A percentile compares a stretch with the other conserved stretches of the same genome.
phyloP scores from a whole-genome alignment of 2,797 vertebrate species.

The Sebastolobus alascanus region DNA sequence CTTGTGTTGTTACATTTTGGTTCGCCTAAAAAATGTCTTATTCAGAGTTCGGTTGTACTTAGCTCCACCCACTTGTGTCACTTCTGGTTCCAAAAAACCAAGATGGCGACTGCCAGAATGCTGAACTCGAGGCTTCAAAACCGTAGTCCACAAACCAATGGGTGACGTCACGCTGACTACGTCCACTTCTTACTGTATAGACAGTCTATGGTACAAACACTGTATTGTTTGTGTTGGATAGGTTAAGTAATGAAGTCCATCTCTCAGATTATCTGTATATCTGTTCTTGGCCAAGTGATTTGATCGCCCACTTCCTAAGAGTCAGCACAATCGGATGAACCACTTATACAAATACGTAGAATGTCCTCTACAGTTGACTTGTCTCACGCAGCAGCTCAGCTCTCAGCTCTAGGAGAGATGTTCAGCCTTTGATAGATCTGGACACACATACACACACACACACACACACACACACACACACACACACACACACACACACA shows the following conservation, averaged over 20 bases:
- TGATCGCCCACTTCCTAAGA: conserved; percentile 13
- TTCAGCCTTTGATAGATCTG: conserved; percentile 23
- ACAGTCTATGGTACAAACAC: neutral
- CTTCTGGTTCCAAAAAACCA: too few relatives aligned
- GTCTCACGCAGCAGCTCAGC: neutral
- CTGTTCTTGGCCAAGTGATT: conserved; percentile 18
- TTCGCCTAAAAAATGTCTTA: too few relatives aligned
- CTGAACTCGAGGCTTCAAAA: too few relatives aligned
- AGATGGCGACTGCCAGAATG: too few relatives aligned
- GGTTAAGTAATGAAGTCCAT: conserved; percentile 16
- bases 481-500: neutral
- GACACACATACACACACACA: conserved; percentile 8
- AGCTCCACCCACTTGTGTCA: too few relatives aligned
- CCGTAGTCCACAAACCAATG: accelerated
- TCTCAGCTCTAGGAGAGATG: conserved; percentile 2
- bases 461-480: conserved; percentile 5
- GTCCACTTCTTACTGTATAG: too few relatives aligned
- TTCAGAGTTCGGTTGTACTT: too few relatives aligned
- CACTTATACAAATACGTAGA: neutral
- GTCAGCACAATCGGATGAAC: conserved; percentile 32
- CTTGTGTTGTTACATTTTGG: too few relatives aligned
- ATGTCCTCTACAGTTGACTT: neutral
- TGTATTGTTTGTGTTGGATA: neutral
- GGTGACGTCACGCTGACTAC: too few relatives aligned
- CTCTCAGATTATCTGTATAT: conserved; percentile 46